phyloP scores from a whole-genome alignment of 2,113 vertebrate species.

The Phalacrocorax brasilianus region DNA sequence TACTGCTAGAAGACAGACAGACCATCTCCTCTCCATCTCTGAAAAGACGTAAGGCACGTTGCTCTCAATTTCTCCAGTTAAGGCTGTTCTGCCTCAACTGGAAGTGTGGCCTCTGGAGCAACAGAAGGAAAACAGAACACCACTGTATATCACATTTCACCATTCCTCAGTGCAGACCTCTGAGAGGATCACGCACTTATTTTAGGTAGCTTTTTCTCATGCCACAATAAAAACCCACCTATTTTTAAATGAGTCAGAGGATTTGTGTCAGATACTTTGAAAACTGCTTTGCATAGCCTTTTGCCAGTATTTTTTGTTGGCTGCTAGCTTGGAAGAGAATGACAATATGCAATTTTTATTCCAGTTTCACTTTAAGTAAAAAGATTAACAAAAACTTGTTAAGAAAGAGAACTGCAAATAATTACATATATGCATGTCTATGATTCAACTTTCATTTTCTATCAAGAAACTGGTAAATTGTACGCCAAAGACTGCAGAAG shows the following conservation, averaged over 20 bases:
- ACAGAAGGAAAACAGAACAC: background rate
- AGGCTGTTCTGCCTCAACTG: background rate
- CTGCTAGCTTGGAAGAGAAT: background rate
- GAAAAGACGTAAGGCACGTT: background rate
- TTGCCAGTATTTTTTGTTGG: background rate
- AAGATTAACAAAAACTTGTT: background rate
- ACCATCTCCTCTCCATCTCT: background rate
- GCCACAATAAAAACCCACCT: background rate
- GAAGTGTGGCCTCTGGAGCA: background rate
- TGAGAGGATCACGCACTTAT: background rate
- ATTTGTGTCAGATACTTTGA: background rate
- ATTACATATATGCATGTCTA: background rate
- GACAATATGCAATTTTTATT: background rate
- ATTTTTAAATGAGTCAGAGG: background rate
- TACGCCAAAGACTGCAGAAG: background rate
- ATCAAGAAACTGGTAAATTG: background rate
- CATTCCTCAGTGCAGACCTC: background rate
- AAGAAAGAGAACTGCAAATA: background rate
- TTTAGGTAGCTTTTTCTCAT: background rate
- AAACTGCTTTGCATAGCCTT: background rate
- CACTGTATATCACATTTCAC: background rate
- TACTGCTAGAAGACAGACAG: background rate
- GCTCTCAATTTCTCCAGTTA: background rate
- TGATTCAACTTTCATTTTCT: slow-evolving; percentile 15
- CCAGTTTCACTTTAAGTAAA: background rate